Base-by-base conservation (phyloP, 2,888 invertebrate genomes). In the Synergus japonicus region DNA sequence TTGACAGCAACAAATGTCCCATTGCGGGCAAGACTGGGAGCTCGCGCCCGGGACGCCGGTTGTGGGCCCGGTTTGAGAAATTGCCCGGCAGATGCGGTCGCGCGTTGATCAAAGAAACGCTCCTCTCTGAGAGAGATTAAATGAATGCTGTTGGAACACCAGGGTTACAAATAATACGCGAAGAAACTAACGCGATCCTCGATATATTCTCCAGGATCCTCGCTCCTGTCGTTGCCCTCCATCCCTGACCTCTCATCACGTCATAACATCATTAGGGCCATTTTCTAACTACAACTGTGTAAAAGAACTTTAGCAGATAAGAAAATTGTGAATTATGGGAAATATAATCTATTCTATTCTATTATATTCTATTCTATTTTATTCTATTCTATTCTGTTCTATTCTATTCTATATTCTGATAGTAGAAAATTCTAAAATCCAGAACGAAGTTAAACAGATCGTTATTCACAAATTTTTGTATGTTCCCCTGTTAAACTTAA, bases 61-160 rank as follows among this genome's bases (percentile, higher is more conserved):
- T 89, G 88, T 87, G 88, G 89, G 89, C 86, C 87, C 85, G 84
- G 87, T 88, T 89, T 90, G 91, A 91, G 90, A 91, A 90, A 91
- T 91, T 91, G 89, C 90, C 86, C 88, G 88, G 90, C 91, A 91
- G 91, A 91, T 91, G 91, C 90, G 91, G 91, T 91, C 90, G 91
- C 91, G 90, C 90, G 89, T 88, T 91, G 91, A 91, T 91, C 91
- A 91, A 91, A 91, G 91, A 91, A 91, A 90, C 89, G 88, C 90
- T 90, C 87, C 89, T 90, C 89, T 89, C 88, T 89, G 90, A 89
- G 90, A 91, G 90, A 91, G 91, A 91, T 91, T 90, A 91, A 91
- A 90, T 90, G 90, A 89, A 91, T 90, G 89, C 91, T 90, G 91
- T 89, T 89, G 90, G 89, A 90, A 89, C 90, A 87, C 89, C 88